Evolutionary conservation across 2,113 vertebrate genomes (phyloP).

Genomic region (Pagrus major): DNA sequence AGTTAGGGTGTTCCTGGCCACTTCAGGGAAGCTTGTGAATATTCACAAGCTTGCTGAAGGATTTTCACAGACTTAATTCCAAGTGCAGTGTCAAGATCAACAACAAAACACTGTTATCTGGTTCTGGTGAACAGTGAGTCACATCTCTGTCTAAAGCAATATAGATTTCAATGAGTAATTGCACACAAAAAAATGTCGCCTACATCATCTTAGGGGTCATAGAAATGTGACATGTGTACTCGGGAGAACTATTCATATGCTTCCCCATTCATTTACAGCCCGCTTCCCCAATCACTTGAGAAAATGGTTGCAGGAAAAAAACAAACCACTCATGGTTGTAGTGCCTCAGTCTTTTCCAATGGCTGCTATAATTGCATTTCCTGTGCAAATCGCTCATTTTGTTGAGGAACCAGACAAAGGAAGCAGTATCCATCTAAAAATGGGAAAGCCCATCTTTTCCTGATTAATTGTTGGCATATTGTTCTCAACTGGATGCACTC

Average conservation of each 20-base stretch:
- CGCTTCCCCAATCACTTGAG: slow-evolving; percentile 81
- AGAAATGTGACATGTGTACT: slow-evolving; percentile 66
- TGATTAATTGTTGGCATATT: slow-evolving; percentile 81
- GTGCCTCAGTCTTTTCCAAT: slow-evolving; percentile 66
- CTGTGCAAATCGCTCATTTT: slow-evolving; percentile 75
- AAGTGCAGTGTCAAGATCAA: slow-evolving; percentile 28
- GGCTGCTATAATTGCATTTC: slow-evolving; percentile 79
- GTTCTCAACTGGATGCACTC: slow-evolving; percentile 76
- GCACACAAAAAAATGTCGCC: slow-evolving; percentile 42
- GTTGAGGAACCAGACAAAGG: slow-evolving; percentile 65
- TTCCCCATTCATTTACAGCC: slow-evolving; percentile 74
- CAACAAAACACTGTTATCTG: slow-evolving; percentile 32
- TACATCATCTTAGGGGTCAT: slow-evolving; percentile 61
- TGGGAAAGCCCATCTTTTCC: slow-evolving; percentile 67
- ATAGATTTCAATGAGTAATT: slow-evolving; percentile 54
- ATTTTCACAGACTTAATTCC: slow-evolving; percentile 26
- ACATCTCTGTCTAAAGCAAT: slow-evolving; percentile 33
- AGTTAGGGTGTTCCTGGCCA: slow-evolving; percentile 7
- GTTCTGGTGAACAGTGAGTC: slow-evolving; percentile 33
- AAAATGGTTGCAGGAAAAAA: slow-evolving; percentile 76
- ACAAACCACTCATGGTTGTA: slow-evolving; percentile 76
- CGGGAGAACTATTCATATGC: slow-evolving; percentile 69
- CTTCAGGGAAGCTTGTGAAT: slow-evolving; percentile 23
- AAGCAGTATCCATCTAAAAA: slow-evolving; percentile 62
- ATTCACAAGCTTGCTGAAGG: slow-evolving; percentile 11